Conservation (phyloP, 2,888 invertebrate species). For the Ormyrus labotus region DNA sequence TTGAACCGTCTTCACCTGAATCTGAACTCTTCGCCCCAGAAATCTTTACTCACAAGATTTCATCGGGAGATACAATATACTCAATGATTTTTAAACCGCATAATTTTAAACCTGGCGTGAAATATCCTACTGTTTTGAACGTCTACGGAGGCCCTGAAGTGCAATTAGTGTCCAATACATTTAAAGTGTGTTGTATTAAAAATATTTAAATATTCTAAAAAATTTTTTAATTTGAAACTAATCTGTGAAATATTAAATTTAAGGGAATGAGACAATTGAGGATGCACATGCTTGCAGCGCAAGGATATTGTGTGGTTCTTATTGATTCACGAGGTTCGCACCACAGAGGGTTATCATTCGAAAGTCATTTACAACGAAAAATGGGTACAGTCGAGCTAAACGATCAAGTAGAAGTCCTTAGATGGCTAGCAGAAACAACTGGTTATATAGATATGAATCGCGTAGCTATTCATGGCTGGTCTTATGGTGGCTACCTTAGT, state of each 20-base stretch:
- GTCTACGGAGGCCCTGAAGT: slow-evolving; percentile 99
- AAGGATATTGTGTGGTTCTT: slow-evolving; percentile 96
- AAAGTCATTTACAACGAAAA: slow-evolving; percentile 90
- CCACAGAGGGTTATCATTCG: slow-evolving; percentile 94
- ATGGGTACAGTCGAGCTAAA: slow-evolving; percentile 96
- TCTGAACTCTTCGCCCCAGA: slow-evolving; percentile 83
- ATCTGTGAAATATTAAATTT: slow-evolving; percentile 57
- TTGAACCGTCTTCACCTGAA: slow-evolving; percentile 81
- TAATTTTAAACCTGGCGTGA: slow-evolving; percentile 80
- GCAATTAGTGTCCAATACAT: slow-evolving; percentile 96
- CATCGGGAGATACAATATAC: slow-evolving; percentile 84
- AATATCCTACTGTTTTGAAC: slow-evolving; percentile 95
- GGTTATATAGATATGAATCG: slow-evolving; percentile 94
- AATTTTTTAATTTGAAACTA: slow-evolving; percentile 23
- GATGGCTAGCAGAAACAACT: slow-evolving; percentile 88
- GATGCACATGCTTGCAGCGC: slow-evolving; percentile 95
- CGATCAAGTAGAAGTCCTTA: slow-evolving; percentile 96
- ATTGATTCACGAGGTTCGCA: slow-evolving; percentile 97
- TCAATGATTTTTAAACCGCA: slow-evolving; percentile 95
- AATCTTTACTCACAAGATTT: slow-evolving; percentile 83
- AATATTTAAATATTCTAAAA: slow-evolving; percentile 33
- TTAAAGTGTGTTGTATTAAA: slow-evolving; percentile 81
- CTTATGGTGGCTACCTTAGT: slow-evolving; percentile 98
- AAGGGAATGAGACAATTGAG: slow-evolving; percentile 93
- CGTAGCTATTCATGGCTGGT: slow-evolving; percentile 98